phyloP scores from a whole-genome alignment of 2,113 vertebrate genomes.

The Dasypus novemcinctus region DNA sequence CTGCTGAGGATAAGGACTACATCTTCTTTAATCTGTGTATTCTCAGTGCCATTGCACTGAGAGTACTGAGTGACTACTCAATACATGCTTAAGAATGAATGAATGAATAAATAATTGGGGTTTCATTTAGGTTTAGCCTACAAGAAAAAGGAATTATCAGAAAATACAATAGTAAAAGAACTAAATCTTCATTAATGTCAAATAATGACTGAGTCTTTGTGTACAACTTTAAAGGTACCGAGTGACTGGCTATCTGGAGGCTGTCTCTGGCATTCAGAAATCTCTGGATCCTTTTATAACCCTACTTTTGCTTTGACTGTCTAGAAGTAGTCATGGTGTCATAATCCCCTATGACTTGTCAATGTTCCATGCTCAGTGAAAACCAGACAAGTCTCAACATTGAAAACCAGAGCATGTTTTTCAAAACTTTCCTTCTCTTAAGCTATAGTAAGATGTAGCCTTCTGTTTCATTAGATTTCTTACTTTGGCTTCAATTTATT shows the following conservation, averaged over 20 bases:
- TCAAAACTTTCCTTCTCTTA: conserved; percentile 42
- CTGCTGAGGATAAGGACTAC: neutral
- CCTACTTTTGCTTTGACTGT: conserved; percentile 16
- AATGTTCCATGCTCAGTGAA: neutral
- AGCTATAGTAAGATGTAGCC: conserved; percentile 47
- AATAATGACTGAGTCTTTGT: neutral
- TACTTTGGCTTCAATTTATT: conserved; percentile 67
- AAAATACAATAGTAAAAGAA: neutral
- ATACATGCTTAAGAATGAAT: neutral
- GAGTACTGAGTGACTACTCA: neutral
- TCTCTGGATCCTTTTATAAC: conserved; percentile 1
- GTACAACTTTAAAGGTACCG: neutral
- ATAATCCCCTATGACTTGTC: neutral
- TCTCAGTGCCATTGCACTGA: neutral
- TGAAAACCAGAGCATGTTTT: conserved; percentile 46
- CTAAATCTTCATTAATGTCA: conserved; percentile 7
- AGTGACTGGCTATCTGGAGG: neutral
- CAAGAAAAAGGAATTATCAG: conserved; percentile 21
- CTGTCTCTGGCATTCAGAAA: conserved; percentile 7
- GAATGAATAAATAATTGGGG: neutral
- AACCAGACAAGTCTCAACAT: neutral
- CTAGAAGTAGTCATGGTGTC: conserved; percentile 7
- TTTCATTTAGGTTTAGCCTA: neutral
- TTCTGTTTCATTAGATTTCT: conserved; percentile 68
- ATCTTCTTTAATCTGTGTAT: neutral